These are phyloP conservation scores for Papilio polyxenes DNA, from an alignment of 1,140 invertebrate genomes.

Conservation along the genomic window DNA sequence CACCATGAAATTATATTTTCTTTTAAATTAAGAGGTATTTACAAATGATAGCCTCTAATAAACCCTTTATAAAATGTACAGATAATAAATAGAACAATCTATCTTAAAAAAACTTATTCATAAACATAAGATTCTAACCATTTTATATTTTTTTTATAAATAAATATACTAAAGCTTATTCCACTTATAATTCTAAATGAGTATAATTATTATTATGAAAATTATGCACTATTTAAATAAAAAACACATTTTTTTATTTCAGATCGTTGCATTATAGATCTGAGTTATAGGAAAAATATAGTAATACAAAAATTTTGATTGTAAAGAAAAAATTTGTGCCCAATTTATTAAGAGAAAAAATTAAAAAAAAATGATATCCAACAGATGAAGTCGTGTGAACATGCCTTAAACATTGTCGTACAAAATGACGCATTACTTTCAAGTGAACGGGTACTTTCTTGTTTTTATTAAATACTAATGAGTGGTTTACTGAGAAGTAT, in stretches of 20 bases:
- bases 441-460: background rate
- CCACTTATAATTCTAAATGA: slow-evolving; percentile 66
- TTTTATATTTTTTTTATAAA: slow-evolving; percentile 50
- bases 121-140: slow-evolving; percentile 53
- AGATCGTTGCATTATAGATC: slow-evolving; percentile 46
- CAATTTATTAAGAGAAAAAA: background rate
- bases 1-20: slow-evolving; percentile 46
- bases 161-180: slow-evolving; percentile 74
- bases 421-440: slow-evolving; percentile 15
- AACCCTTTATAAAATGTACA: slow-evolving; percentile 68
- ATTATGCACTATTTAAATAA: slow-evolving; percentile 59
- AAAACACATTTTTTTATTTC: slow-evolving; percentile 47
- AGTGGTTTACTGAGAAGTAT: slow-evolving; percentile 54
- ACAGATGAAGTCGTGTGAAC: background rate
- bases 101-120: slow-evolving; percentile 61
- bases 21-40: slow-evolving; percentile 68
- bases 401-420: background rate
- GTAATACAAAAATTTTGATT: slow-evolving; percentile 34
- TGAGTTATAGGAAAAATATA: slow-evolving; percentile 33
- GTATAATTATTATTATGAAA: slow-evolving; percentile 76
- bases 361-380: background rate
- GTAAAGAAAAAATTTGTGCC: slow-evolving; percentile 16
- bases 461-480: background rate
- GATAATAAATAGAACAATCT: slow-evolving; percentile 69
- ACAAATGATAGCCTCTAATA: slow-evolving; percentile 73